Evolutionary conservation across 2,113 vertebrate species (phyloP), one percentile per base, ranked within the genome.

Genomic region (Plotosus lineatus): DNA sequence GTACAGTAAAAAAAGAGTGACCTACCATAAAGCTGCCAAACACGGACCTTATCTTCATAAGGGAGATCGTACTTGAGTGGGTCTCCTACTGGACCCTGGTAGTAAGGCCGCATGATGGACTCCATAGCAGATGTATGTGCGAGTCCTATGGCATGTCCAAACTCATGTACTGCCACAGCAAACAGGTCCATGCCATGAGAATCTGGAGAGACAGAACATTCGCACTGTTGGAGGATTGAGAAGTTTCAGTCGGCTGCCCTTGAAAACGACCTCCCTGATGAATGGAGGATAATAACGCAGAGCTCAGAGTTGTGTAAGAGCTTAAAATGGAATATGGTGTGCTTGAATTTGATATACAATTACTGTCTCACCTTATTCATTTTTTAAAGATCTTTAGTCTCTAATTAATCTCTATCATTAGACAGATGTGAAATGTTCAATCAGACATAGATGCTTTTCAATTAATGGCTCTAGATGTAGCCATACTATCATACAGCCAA

Each of bases 101-200:
- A 98, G 88, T 99, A 99, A 0, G 98, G 98, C 55, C 94, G 94
- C 97, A 99, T 98, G 90, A 99, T 97, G 82, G 98, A 99, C 81
- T 94, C 92, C 0, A 93, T 86, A 65, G 95, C 92, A 0, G 97
- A 96, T 60, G 95, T 95, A 72, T 99, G 98, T 28, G 95, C 94
- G 87, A 99, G 90, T 8, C 97, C 98, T 0, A 99, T 95, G 84
- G 97, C 97, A 0, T 99, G 98, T 42, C 97, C 98, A 10, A 99
- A 99, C 87, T 98, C 98, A 0, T 99, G 98, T 50, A 99, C 96
- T 0, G 97, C 98, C 31, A 99, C 98, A 0, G 98, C 95, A 56
- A 99, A 99, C 38, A 99, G 91, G 87, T 99, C 97, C 96, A 96
- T 95, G 33, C 96, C 95, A 0, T 96, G 94, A 23, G 94, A 86